A percentile compares a stretch with the other conserved stretches of the same genome.
Conservation (phyloP, 2,888 invertebrate species). For the Pammene aurita region DNA sequence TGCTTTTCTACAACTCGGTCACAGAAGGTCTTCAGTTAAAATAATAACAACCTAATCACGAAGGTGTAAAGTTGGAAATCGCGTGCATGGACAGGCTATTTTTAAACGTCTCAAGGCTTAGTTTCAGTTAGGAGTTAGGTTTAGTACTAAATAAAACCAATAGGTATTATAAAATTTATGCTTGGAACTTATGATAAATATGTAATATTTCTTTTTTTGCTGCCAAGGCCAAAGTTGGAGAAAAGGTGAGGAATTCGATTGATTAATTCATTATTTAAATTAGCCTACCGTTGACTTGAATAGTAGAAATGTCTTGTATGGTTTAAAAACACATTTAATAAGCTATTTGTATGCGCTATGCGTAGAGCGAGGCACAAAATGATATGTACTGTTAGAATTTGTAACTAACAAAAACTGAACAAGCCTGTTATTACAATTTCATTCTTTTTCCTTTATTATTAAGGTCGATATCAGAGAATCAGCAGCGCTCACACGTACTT, state of each 20-base stretch:
- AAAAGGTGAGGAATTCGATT: constrained; percentile 55
- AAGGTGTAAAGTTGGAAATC: neutral
- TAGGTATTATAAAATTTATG: neutral
- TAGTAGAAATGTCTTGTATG: neutral
- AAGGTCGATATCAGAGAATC: too few species aligned
- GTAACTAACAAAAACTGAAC: neutral
- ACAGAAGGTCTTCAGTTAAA: neutral
- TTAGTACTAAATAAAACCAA: neutral
- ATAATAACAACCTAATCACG: constrained; percentile 1
- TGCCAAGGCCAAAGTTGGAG: constrained; percentile 54
- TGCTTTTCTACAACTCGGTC: neutral
- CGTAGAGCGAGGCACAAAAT: neutral
- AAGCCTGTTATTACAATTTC: neutral
- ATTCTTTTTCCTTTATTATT: neutral
- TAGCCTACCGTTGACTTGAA: too few species aligned
- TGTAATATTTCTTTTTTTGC: constrained; percentile 53
- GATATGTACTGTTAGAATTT: neutral
- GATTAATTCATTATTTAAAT: neutral
- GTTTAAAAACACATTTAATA: neutral
- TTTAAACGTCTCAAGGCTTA: constrained; percentile 20
- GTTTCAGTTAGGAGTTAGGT: constrained; percentile 8
- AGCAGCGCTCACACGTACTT: too few species aligned
- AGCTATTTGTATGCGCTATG: constrained; percentile 9
- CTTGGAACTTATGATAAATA: constrained; percentile 21
- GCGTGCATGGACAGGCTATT: constrained; percentile 15